phyloP scores from a whole-genome alignment of 1,140 invertebrate species.

The Cecropterus lyciades region DNA sequence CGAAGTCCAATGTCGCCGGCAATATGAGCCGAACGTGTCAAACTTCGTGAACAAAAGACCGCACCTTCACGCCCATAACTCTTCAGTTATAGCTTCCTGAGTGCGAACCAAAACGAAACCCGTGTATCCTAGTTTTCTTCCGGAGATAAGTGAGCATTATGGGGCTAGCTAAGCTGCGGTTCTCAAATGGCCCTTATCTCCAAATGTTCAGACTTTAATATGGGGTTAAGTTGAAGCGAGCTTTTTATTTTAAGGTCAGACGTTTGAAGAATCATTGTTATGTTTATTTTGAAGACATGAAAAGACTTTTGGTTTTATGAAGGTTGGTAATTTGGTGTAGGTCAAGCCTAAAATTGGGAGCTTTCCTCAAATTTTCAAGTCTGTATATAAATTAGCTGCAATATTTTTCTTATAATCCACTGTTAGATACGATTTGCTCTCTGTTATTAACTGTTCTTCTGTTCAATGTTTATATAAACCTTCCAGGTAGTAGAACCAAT shows the following conservation, averaged over 20 bases:
- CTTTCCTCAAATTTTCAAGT: background rate
- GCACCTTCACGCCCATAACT: constrained; percentile 27
- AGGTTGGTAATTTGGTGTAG: background rate
- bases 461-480: no score
- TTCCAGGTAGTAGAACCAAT: no score
- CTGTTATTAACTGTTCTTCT: no score
- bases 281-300: constrained; percentile 12
- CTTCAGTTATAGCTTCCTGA: constrained; percentile 32
- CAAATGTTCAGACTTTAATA: constrained; percentile 35
- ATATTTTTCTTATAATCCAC: no score
- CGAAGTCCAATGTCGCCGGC: background rate
- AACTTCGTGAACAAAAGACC: constrained; percentile 1
- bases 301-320: constrained; percentile 20
- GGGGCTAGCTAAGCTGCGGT: constrained; percentile 24
- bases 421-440: no score
- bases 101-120: constrained; percentile 31
- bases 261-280: constrained; percentile 26
- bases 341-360: background rate
- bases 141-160: constrained; percentile 34
- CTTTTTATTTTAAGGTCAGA: constrained; percentile 23
- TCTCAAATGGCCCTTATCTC: constrained; percentile 33
- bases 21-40: constrained; percentile 1
- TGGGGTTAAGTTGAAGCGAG: constrained; percentile 28
- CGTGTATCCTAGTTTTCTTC: constrained; percentile 29
- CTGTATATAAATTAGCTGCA: no score